Base-by-base conservation (phyloP, 2,888 invertebrate genomes). In the Resseliella maxima region DNA sequence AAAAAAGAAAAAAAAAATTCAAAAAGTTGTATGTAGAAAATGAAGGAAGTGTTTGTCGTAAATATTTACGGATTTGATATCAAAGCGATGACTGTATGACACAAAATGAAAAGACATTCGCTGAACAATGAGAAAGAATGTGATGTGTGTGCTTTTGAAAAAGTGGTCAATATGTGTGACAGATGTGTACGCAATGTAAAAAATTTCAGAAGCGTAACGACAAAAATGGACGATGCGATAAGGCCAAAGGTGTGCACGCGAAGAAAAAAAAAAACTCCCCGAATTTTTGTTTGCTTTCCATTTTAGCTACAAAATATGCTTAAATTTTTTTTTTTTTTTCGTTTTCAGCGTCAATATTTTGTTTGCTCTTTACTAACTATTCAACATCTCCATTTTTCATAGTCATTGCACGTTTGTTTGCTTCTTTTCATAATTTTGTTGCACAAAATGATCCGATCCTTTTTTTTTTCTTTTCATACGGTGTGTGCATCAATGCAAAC, bases 31-130 rank as follows among this genome's bases (percentile, higher is more conserved):
- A n/a, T n/a, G n/a, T n/a, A n/a, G n/a, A n/a, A n/a, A 50, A 18
- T 50, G 50, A 18, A 15, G 72, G 72, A 72, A 72, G 31, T 72
- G 72, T 35, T 50, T 3, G 31, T 72, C 72, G 72, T 72, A 72
- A 72, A 72, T n/a, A 18, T 72, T 72, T 72, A 72, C 72, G 72
- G 72, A 72, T 72, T 72, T 72, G 72, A 72, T 72, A 72, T 72
- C 72, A 72, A 72, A 72, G 2, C 15, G n/a, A n/a, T n/a, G n/a
- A 15, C 35, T 72, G 18, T 15, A 72, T 72, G 72, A 15, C 2
- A 72, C 72, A 35, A 15, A 72, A 31, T 27, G 31, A 72, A 72
- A 72, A 31, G 10, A 12, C 31, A 72, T 15, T 31, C 35, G 31
- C 15, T 3, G 31, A 72, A 72, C 72, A 15, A 35, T 72, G 31